A percentile compares a stretch with the other conserved stretches of the same genome.
These are phyloP conservation scores for Trialeurodes vaporariorum DNA, from an alignment of 1,140 invertebrate species.

Conservation along the genomic window DNA sequence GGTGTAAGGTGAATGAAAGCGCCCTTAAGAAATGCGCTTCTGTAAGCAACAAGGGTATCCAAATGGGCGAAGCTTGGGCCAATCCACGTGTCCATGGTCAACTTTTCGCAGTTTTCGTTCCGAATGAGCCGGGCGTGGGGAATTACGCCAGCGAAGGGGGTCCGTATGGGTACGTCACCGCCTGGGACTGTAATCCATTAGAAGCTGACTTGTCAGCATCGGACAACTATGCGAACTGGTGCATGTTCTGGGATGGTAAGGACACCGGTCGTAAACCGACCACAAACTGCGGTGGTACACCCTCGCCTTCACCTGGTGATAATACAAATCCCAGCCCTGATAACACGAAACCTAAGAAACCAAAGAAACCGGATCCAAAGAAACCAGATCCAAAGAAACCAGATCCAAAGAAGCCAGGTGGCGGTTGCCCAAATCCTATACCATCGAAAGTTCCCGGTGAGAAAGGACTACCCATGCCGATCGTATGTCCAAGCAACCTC, in stretches of 20 bases:
- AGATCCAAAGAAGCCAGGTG: too few species aligned
- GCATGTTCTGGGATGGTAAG: background rate
- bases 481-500: background rate
- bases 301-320: too few species aligned
- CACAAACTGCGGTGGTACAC: too few species aligned
- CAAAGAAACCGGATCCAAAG: too few species aligned
- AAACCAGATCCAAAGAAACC: too few species aligned
- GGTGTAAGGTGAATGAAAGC: background rate
- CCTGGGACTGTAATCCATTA: background rate
- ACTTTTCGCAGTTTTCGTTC: background rate
- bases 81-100: background rate
- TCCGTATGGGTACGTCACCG: background rate
- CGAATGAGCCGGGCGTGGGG: background rate
- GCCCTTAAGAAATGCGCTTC: background rate
- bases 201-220: background rate
- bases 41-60: background rate
- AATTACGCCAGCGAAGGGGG: background rate
- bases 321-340: too few species aligned
- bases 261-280: too few species aligned
- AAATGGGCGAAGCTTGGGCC: background rate
- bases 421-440: too few species aligned
- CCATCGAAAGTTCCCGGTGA: background rate
- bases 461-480: background rate
- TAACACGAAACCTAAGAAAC: too few species aligned
- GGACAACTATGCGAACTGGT: background rate